Conservation (phyloP, 2,797 vertebrate species). For the Enteromius paludinosus region DNA sequence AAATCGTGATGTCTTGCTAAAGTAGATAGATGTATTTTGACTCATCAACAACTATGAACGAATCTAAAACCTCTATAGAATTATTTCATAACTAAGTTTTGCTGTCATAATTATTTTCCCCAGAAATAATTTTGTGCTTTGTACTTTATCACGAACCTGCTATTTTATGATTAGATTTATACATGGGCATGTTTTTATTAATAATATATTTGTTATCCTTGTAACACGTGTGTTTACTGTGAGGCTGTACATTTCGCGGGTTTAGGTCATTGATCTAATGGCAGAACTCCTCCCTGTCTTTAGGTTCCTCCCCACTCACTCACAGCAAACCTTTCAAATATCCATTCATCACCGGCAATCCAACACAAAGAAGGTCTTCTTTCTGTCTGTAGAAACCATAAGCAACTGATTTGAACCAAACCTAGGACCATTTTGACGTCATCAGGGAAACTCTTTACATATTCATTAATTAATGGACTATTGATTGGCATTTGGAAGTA, state of each 20-base stretch:
- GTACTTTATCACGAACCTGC: background rate
- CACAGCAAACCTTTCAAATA: constrained; percentile 50
- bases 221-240: background rate
- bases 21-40: background rate
- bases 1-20: background rate
- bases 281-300: constrained; percentile 62
- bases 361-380: constrained; percentile 36
- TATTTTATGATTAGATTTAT: background rate
- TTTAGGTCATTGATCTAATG: constrained; percentile 6
- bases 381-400: constrained; percentile 22
- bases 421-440: constrained; percentile 28
- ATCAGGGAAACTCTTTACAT: constrained; percentile 10
- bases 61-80: background rate
- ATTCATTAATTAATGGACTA: constrained; percentile 24
- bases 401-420: constrained; percentile 9
- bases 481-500: background rate
- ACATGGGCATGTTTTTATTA: too few species aligned
- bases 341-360: constrained; percentile 52
- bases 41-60: background rate
- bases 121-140: background rate
- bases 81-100: background rate
- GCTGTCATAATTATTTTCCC: background rate
- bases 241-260: background rate
- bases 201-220: background rate
- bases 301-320: constrained; percentile 58